Conservation (phyloP, 1,140 invertebrate species). For the Plodia interpunctella region DNA sequence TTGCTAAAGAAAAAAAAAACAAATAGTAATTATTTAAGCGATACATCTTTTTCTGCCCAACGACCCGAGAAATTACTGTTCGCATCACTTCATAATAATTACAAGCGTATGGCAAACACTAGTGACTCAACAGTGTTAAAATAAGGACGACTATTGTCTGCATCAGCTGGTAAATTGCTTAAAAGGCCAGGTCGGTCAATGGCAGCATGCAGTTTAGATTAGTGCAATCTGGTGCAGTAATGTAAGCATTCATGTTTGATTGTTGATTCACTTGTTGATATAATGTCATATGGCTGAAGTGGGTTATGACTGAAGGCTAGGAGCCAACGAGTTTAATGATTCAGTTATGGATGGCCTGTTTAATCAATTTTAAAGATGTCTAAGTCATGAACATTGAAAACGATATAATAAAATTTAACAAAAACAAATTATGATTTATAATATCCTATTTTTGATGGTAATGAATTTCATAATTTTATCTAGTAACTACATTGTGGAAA, state of each 20-base stretch:
- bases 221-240: constrained; percentile 32
- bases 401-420: too few relatives aligned
- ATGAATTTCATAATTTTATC: too few relatives aligned
- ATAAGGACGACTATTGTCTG: constrained; percentile 23
- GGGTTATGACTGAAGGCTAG: constrained; percentile 25
- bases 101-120: constrained; percentile 29
- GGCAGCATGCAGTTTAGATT: constrained; percentile 42
- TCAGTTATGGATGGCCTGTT: not conserved
- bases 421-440: too few relatives aligned
- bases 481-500: too few relatives aligned
- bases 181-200: constrained; percentile 30
- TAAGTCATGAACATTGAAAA: too few relatives aligned
- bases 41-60: constrained; percentile 24
- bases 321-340: not conserved
- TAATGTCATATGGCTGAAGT: constrained; percentile 23
- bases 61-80: constrained; percentile 53
- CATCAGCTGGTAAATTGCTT: not conserved
- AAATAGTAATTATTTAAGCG: not conserved
- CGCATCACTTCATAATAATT: constrained; percentile 44
- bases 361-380: too few relatives aligned
- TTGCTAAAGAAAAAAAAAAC: too few relatives aligned
- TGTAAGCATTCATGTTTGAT: constrained; percentile 18
- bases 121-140: constrained; percentile 1
- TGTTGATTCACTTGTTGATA: constrained; percentile 4
- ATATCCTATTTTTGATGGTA: too few relatives aligned